Evolutionary conservation across 2,113 vertebrate genomes (phyloP).

Genomic region (Labrus mixtus): DNA sequence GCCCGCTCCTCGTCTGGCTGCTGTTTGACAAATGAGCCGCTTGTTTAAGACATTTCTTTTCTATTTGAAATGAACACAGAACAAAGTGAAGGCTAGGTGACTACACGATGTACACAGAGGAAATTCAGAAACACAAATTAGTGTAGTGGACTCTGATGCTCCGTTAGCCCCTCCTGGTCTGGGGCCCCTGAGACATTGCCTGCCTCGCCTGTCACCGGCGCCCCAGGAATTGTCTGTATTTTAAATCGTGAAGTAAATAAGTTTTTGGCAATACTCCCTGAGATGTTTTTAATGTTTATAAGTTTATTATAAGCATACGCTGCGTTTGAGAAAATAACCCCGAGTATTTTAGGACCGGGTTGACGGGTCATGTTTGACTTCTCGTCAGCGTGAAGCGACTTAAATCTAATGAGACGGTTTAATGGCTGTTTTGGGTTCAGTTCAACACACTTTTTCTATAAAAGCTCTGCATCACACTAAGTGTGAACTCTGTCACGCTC

Average conservation of each 20-base stretch:
- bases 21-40: constrained; percentile 32
- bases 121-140: background rate
- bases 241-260: too few relatives aligned
- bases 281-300: too few relatives aligned
- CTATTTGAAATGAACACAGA: too few relatives aligned
- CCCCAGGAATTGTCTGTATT: too few relatives aligned
- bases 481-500: background rate
- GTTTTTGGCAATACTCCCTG: too few relatives aligned
- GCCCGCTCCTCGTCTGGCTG: constrained; percentile 17
- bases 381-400: background rate
- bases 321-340: background rate
- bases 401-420: background rate
- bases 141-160: too few relatives aligned
- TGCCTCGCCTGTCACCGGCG: too few relatives aligned
- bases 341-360: too few relatives aligned
- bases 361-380: background rate
- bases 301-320: too few relatives aligned
- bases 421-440: background rate
- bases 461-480: background rate
- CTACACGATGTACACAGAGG: background rate
- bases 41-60: background rate
- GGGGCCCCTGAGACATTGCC: too few relatives aligned
- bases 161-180: too few relatives aligned
- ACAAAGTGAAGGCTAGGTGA: too few relatives aligned
- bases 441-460: background rate